A percentile compares a stretch with the other conserved stretches of the same genome.
Conservation (phyloP, 2,113 vertebrate species). For the Zingel zingel region DNA sequence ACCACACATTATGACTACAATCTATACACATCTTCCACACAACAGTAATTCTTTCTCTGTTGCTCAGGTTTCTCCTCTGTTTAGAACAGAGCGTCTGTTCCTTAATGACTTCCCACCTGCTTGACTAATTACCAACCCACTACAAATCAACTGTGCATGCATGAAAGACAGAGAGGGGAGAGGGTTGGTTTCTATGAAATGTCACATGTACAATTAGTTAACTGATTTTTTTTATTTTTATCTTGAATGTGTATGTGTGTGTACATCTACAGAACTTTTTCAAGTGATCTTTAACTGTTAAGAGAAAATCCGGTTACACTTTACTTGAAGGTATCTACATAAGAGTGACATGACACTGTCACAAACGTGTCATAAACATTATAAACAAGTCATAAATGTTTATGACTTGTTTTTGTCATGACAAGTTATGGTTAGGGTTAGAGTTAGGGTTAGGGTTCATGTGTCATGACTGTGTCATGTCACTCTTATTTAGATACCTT, state of each 20-base stretch:
- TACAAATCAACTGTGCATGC: slow-evolving; percentile 55
- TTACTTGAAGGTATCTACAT: no score
- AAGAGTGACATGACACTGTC: no score
- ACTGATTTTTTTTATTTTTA: background rate
- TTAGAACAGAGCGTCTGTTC: slow-evolving; percentile 58
- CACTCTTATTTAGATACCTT: no score
- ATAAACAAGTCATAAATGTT: no score
- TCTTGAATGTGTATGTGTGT: background rate
- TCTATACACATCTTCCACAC: slow-evolving; percentile 16
- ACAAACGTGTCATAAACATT: no score
- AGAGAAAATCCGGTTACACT: background rate
- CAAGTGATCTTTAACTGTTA: slow-evolving; percentile 33
- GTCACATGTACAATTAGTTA: slow-evolving; percentile 39
- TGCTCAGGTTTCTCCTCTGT: slow-evolving; percentile 23
- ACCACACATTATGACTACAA: background rate
- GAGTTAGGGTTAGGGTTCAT: no score
- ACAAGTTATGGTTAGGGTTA: no score
- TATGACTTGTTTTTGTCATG: no score
- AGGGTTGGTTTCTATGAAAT: slow-evolving; percentile 25
- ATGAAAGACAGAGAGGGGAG: slow-evolving; percentile 37
- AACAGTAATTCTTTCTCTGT: slow-evolving; percentile 9
- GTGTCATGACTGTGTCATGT: no score
- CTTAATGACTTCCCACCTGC: slow-evolving; percentile 73
- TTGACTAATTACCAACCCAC: slow-evolving; percentile 67
- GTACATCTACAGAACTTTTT: background rate